Evolutionary conservation across 1,140 invertebrate species (phyloP).

Genomic region (Aphelenchoides fujianensis): DNA sequence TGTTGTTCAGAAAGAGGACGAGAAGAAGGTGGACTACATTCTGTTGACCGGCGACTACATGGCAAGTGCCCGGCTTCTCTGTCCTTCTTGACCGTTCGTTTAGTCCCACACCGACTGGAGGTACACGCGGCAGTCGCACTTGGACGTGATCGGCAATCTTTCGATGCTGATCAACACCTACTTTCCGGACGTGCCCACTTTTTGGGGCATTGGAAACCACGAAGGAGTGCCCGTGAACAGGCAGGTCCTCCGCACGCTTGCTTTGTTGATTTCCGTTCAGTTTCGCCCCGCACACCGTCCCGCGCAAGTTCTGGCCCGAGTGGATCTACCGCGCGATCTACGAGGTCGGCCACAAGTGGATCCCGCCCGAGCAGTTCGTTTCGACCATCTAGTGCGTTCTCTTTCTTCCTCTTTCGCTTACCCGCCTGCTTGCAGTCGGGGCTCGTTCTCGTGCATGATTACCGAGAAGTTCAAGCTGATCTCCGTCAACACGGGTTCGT

Average conservation of each 20-base stretch:
- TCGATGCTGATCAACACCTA: conserved; percentile 41
- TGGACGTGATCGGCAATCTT: conserved; percentile 36
- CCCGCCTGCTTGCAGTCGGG: too few species aligned
- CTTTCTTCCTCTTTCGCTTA: too few species aligned
- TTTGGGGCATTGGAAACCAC: conserved; percentile 59
- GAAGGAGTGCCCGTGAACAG: conserved; percentile 61
- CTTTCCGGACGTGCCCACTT: conserved; percentile 54
- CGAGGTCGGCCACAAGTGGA: conserved; percentile 43
- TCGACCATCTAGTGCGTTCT: not conserved
- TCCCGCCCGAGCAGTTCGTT: conserved; percentile 28
- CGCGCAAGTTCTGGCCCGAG: conserved; percentile 51
- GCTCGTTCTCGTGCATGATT: conserved; percentile 50
- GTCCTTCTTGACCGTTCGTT: too few species aligned
- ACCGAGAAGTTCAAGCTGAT: conserved; percentile 49
- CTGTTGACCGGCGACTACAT: conserved; percentile 19
- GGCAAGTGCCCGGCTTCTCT: too few species aligned
- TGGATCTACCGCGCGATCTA: conserved; percentile 56
- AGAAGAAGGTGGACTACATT: conserved; percentile 52
- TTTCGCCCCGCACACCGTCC: conserved; percentile 59
- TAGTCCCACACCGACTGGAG: conserved; percentile 58
- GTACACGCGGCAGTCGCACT: conserved; percentile 52
- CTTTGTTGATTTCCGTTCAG: conserved; percentile 34
- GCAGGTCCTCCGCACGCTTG: conserved; percentile 18
- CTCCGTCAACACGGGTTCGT: conserved; percentile 51
- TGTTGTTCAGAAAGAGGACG: conserved; percentile 7